Base-by-base conservation (phyloP, 2,888 invertebrate species). In the Tetramorium bicarinatum region DNA sequence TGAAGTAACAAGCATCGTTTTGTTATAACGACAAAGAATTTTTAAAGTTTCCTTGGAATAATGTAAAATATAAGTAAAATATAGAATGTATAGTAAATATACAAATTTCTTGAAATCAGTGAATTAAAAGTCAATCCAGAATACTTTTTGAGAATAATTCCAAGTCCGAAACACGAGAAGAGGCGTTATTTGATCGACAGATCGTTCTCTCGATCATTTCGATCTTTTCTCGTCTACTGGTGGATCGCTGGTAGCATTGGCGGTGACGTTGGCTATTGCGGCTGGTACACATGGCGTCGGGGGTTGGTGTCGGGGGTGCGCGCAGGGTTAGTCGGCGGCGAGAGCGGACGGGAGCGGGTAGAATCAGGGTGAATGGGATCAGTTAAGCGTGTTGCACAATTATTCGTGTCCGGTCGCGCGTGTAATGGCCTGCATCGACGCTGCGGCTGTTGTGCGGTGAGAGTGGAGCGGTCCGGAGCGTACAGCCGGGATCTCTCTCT, bases 381-480 rank as follows among this genome's bases (percentile, higher is more conserved):
- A 96, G 95, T 96, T 96, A 96, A 96, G 96, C 96, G 96, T 96
- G 96, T 95, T 95, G 95, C 95, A 95, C 96, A 96, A 96, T 95
- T 95, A 95, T 96, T 96, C 96, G 95, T 95, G 96, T 95, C 95
- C 96, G 96, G 96, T 96, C 96, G 96, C 95, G 96, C 96, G 96
- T 96, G 96, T 96, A 96, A 96, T 96, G 95, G 96, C 95, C 95
- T 95, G 95, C 95, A 95, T 95, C 94, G 95, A 92, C 88, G 94
- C 93, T 93, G 94, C 92, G 94, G 93, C 94, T 92, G 94, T 93
- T 94, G 93, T 94, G 95, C 89, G 93, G 93, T 93, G 93, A 89
- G 92, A 90, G 91, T 88, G 83, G 89, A 89, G 89, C 83, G 89
- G 84, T 85, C 80, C 82, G 77, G 69, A 89, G 85, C 87, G 79